These are phyloP conservation scores for Eupithecia inturbata DNA, from an alignment of 2,888 invertebrate genomes.

Conservation along the genomic window DNA sequence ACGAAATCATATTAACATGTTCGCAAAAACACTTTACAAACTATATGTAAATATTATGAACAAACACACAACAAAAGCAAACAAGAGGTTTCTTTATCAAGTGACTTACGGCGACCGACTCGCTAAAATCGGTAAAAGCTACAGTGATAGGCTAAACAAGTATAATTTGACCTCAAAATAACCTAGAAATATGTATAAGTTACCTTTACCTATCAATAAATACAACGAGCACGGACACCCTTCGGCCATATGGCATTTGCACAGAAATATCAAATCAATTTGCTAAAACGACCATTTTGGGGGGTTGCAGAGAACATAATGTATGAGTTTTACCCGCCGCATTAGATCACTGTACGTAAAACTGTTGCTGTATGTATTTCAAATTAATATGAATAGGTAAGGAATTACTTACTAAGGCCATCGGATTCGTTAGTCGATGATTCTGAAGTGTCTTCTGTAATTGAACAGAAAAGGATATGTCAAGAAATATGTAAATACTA, in stretches of 20 bases:
- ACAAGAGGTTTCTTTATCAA: neutral
- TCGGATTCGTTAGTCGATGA: conserved; percentile 32
- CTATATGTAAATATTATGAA: too few species aligned
- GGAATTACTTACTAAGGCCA: conserved; percentile 32
- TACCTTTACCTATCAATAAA: neutral
- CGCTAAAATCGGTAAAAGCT: neutral
- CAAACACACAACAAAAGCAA: too few species aligned
- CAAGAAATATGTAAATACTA: neutral
- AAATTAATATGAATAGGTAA: neutral
- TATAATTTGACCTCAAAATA: too few species aligned
- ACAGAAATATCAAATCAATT: neutral
- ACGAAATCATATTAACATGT: neutral
- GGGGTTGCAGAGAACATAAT: neutral
- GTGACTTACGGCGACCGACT: neutral
- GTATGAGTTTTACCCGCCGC: too few species aligned
- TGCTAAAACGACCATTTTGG: neutral
- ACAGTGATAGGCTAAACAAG: neutral
- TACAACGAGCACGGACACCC: neutral
- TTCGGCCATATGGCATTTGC: neutral
- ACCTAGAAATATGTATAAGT: neutral
- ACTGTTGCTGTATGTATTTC: neutral
- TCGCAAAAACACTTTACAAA: neutral
- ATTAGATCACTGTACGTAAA: neutral
- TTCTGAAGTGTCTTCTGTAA: conserved; percentile 23
- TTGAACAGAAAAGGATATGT: neutral